Conservation (phyloP, 2,113 vertebrate genomes). For the Pterophyllum scalare region DNA sequence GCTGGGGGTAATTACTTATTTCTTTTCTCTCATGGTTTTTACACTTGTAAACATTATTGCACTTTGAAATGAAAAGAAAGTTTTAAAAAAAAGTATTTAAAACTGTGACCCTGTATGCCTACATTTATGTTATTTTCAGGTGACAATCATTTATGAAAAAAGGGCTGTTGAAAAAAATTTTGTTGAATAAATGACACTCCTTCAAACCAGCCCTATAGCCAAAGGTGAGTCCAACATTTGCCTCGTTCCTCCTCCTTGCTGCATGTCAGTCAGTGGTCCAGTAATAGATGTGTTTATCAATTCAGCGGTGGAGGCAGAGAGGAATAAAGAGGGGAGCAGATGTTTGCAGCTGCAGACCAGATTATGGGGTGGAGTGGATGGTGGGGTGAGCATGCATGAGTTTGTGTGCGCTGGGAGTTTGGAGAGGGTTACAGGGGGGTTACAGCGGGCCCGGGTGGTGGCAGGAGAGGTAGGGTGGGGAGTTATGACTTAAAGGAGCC, state of each 20-base stretch:
- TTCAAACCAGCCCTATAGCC: not conserved
- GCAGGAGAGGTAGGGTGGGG: conserved; percentile 74
- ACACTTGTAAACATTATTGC: not conserved
- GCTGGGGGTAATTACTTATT: accelerated
- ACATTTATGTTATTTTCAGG: no score
- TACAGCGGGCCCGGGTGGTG: conserved; percentile 72
- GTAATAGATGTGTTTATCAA: conserved; percentile 82
- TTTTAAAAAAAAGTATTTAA: no score
- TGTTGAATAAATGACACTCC: conserved; percentile 3
- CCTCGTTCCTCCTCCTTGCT: conserved; percentile 53
- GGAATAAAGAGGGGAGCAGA: conserved; percentile 74
- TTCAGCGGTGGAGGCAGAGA: conserved; percentile 70
- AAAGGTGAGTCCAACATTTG: conserved; percentile 62
- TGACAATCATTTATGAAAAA: not conserved
- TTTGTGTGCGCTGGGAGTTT: conserved; percentile 73
- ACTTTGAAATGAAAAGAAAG: not conserved
- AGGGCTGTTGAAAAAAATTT: no score
- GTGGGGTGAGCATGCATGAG: conserved; percentile 67
- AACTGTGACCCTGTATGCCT: no score
- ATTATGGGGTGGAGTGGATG: conserved; percentile 83
- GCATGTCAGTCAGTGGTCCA: conserved; percentile 70
- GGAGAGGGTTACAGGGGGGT: conserved; percentile 77
- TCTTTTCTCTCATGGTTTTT: not conserved
- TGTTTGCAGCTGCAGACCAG: conserved; percentile 85
- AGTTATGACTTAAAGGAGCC: conserved; percentile 83